A percentile compares a stretch with the other conserved stretches of the same genome.
These are phyloP conservation scores for Cotesia vestalis DNA, from an alignment of 1,140 invertebrate species.

Conservation along the genomic window DNA sequence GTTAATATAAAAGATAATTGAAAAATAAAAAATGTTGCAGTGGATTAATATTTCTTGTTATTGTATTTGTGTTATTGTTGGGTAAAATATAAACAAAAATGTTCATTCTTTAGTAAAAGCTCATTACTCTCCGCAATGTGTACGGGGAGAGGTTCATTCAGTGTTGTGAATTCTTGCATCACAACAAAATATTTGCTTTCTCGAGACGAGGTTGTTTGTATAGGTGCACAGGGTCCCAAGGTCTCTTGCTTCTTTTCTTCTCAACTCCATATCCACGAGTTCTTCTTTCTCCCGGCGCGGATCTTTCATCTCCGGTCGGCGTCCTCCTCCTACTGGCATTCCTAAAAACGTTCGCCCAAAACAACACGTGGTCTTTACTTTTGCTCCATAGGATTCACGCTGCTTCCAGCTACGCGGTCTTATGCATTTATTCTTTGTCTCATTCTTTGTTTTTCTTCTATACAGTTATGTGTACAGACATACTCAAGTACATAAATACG, in stretches of 20 bases:
- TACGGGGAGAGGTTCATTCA: constrained; percentile 19
- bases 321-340: constrained; percentile 47
- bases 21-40: background rate
- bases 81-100: constrained; percentile 21
- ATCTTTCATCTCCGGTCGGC: constrained; percentile 50
- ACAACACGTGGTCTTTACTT: constrained; percentile 51
- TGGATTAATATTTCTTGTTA: constrained; percentile 3
- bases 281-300: constrained; percentile 46
- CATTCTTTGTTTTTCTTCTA: constrained; percentile 6
- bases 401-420: constrained; percentile 18
- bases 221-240: constrained; percentile 54
- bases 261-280: constrained; percentile 23
- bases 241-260: constrained; percentile 41
- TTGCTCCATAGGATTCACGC: background rate
- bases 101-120: constrained; percentile 32
- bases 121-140: constrained; percentile 24
- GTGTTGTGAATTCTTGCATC: constrained; percentile 59
- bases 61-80: background rate
- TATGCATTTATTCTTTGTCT: constrained; percentile 16
- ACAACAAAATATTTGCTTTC: constrained; percentile 63
- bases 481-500: too few relatives aligned
- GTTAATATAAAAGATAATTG: background rate
- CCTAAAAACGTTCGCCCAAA: constrained; percentile 54
- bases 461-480: background rate
- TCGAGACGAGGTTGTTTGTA: constrained; percentile 53